Conservation (phyloP, 2,888 invertebrate species). For the Sminthurinus aureus region DNA sequence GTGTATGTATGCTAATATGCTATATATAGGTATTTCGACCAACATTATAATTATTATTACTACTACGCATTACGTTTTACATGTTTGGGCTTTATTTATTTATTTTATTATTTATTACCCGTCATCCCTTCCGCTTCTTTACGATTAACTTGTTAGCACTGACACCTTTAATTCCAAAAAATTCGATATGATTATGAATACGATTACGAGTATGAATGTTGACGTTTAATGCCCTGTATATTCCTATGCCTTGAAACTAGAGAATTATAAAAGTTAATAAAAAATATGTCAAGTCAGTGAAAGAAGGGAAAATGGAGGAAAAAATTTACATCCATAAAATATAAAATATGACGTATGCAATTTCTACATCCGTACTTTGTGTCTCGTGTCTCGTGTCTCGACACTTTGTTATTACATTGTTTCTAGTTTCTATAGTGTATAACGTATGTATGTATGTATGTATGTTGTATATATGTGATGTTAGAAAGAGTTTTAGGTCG, state of each 20-base stretch:
- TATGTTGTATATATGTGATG: no score
- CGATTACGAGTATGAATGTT: background rate
- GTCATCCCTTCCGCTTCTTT: no score
- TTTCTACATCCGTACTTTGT: constrained; percentile 3
- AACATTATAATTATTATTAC: no score
- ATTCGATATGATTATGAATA: background rate
- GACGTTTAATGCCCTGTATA: background rate
- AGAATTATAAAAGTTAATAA: background rate
- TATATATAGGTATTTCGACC: no score
- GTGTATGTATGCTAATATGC: no score
- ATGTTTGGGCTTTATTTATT: no score
- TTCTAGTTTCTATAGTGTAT: background rate
- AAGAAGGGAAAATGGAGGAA: background rate
- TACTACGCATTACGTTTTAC: no score
- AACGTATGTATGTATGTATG: background rate
- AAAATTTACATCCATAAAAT: constrained; percentile 7
- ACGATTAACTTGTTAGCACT: no score
- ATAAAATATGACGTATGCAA: constrained; percentile 11
- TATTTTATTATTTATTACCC: no score
- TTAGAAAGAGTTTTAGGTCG: no score
- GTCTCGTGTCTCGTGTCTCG: background rate
- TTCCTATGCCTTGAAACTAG: background rate
- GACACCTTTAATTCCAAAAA: no score
- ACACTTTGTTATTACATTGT: no score
- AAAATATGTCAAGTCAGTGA: background rate